Percentiles rank a stretch among this genome's conserved stretches.
Conservation (phyloP, 2,888 invertebrate species). For the Trissoscelio sp. region DNA sequence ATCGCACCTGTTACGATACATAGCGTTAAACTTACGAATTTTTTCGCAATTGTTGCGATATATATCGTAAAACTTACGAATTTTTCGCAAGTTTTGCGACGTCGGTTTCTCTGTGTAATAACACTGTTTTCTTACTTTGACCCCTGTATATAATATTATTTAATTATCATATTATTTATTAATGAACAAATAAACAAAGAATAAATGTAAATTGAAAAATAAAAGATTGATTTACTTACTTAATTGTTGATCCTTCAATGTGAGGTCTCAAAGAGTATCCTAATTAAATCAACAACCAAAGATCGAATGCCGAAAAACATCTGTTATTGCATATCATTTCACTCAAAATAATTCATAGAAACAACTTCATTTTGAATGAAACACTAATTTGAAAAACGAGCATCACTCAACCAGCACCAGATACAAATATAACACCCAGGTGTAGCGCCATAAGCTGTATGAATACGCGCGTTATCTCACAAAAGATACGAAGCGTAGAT, state of each 20-base stretch:
- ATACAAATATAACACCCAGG: slow-evolving; percentile 64
- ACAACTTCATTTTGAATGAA: slow-evolving; percentile 3
- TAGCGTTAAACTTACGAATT: too few species aligned
- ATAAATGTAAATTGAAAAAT: background rate
- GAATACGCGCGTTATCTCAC: slow-evolving; percentile 76
- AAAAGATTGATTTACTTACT: background rate
- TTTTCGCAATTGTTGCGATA: too few species aligned
- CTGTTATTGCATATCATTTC: slow-evolving; percentile 27
- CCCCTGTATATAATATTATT: too few species aligned
- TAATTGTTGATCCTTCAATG: too few species aligned
- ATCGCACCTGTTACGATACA: too few species aligned
- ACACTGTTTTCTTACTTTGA: too few species aligned
- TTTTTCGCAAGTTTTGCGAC: too few species aligned
- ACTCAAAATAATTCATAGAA: slow-evolving; percentile 22
- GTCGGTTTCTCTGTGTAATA: too few species aligned
- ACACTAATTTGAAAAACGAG: slow-evolving; percentile 16
- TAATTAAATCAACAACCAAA: slow-evolving; percentile 6
- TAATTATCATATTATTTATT: too few species aligned
- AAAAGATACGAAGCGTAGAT: slow-evolving; percentile 77
- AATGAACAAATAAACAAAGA: too few species aligned
- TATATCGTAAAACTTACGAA: too few species aligned
- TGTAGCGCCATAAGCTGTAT: slow-evolving; percentile 74
- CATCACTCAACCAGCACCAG: slow-evolving; percentile 35
- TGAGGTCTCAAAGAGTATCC: too few species aligned
- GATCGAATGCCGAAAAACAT: slow-evolving; percentile 19